These are phyloP conservation scores for Scolanthus callimorphus DNA, from an alignment of 92 coral and sea anemone species.

Conservation along the genomic window DNA sequence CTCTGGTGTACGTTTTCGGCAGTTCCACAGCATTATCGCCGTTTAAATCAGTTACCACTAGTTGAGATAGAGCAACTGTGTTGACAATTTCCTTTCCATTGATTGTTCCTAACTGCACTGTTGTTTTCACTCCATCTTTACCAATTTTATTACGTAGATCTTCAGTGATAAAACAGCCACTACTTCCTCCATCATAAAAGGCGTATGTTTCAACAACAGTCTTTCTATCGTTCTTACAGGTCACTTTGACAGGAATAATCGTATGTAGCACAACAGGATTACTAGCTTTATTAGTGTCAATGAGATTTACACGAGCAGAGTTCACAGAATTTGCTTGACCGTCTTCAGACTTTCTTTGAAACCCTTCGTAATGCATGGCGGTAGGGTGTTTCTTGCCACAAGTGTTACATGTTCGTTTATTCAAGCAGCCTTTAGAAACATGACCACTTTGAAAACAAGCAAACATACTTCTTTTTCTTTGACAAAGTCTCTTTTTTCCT, in stretches of 20 bases:
- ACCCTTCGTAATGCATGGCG: constrained; percentile 50
- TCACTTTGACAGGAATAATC: constrained; percentile 52
- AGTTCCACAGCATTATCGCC: constrained; percentile 22
- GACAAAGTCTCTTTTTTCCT: constrained; percentile 34
- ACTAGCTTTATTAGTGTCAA: background rate
- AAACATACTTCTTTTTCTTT: constrained; percentile 34
- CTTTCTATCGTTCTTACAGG: constrained; percentile 15
- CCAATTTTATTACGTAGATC: constrained; percentile 30
- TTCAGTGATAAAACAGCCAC: constrained; percentile 57
- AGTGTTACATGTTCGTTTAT: constrained; percentile 44
- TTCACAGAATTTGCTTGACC: background rate
- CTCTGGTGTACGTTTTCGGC: no score
- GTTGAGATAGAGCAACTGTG: constrained; percentile 12
- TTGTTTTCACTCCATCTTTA: constrained; percentile 14
- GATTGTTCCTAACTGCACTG: constrained; percentile 48
- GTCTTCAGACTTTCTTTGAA: constrained; percentile 4
- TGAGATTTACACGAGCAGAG: constrained; percentile 10
- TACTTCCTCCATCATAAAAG: constrained; percentile 66
- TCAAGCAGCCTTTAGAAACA: constrained; percentile 37
- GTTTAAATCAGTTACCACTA: constrained; percentile 22
- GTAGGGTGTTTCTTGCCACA: constrained; percentile 53
- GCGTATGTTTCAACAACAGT: constrained; percentile 54
- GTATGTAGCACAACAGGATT: constrained; percentile 34
- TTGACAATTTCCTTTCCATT: constrained; percentile 34
- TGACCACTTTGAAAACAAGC: constrained; percentile 44